A percentile compares a stretch with the other conserved stretches of the same genome.
Evolutionary conservation across 2,888 invertebrate species (phyloP).

Genomic region (Drosophila villosipedis): DNA sequence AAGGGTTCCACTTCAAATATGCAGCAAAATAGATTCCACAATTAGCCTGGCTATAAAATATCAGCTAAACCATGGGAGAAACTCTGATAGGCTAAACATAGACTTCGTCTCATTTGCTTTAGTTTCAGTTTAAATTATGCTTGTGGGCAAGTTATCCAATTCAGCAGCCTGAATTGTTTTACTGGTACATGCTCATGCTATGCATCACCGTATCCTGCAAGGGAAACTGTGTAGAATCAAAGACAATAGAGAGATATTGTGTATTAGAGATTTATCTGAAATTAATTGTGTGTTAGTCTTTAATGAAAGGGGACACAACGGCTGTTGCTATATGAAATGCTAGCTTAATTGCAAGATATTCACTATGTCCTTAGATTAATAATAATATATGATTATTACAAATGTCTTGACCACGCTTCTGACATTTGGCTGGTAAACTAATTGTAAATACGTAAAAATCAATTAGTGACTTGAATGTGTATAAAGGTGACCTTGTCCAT

Average conservation of each 20-base stretch:
- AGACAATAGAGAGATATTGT: neutral
- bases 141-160: neutral
- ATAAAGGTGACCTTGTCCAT: slow-evolving; percentile 65
- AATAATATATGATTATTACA: neutral
- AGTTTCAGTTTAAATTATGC: neutral
- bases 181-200: neutral
- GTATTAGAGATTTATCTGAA: neutral
- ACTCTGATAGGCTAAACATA: slow-evolving; percentile 33
- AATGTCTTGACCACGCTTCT: neutral
- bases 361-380: no score
- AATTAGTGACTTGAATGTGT: neutral
- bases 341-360: no score
- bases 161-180: neutral
- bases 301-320: neutral
- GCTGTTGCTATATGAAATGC: neutral
- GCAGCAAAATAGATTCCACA: slow-evolving; percentile 60
- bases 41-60: slow-evolving; percentile 50
- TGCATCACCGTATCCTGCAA: neutral
- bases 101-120: neutral
- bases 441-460: slow-evolving; percentile 20
- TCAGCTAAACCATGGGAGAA: slow-evolving; percentile 40
- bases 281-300: neutral
- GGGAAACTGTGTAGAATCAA: neutral
- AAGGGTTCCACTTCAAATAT: slow-evolving; percentile 61
- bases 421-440: neutral